phyloP scores from a whole-genome alignment of 2,797 vertebrate species.

The Hafferia zeledoni region DNA sequence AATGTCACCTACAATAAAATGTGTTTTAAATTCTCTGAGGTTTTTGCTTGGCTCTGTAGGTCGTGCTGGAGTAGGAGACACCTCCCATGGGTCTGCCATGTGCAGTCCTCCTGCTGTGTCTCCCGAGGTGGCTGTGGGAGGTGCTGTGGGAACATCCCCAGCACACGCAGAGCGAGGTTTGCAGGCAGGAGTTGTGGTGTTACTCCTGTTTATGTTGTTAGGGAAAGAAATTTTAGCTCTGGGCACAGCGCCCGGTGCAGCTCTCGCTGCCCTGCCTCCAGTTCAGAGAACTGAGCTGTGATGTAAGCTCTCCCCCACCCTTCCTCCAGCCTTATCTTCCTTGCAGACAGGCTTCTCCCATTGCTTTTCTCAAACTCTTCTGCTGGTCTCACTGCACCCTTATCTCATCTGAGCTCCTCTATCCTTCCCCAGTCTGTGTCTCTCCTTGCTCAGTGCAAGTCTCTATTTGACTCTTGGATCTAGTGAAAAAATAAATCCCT shows the following conservation, averaged over 20 bases:
- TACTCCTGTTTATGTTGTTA: neutral
- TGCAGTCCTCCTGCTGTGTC: neutral
- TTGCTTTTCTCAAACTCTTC: neutral
- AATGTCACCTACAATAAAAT: neutral
- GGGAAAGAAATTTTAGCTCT: neutral
- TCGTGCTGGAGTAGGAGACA: fast-evolving
- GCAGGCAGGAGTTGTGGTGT: neutral
- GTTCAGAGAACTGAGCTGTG: constrained; percentile 5
- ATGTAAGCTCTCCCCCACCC: neutral
- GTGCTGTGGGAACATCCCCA: neutral
- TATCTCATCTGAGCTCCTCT: neutral
- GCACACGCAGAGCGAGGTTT: neutral
- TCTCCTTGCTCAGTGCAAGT: neutral
- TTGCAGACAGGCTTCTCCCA: neutral
- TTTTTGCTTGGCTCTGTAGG: neutral
- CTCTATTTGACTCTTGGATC: neutral
- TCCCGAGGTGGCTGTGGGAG: neutral
- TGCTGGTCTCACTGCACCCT: neutral
- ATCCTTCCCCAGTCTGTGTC: neutral
- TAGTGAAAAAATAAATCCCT: neutral
- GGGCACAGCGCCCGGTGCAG: fast-evolving
- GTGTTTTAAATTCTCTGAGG: neutral
- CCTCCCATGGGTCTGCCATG: fast-evolving
- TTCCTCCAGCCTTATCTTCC: constrained; percentile 31
- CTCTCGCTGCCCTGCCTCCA: fast-evolving